phyloP scores from a whole-genome alignment of 2,113 vertebrate genomes.

The Otis tarda region DNA sequence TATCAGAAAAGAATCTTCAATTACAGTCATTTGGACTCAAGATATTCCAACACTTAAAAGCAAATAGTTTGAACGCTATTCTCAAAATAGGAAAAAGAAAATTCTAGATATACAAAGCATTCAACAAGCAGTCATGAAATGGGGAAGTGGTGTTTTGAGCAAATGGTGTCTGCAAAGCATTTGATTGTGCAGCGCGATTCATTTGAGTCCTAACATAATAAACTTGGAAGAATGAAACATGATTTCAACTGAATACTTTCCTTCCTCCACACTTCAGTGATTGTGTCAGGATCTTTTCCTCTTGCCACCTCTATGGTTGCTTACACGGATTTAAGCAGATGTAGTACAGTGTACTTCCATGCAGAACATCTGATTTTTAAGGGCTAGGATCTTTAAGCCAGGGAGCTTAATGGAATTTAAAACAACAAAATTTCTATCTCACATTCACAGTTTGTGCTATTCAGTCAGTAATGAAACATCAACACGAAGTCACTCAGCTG shows the following conservation, averaged over 20 bases:
- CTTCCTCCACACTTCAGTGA: not conserved
- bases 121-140: slow-evolving; percentile 3
- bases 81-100: not conserved
- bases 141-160: not conserved
- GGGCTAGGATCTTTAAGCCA: not conserved
- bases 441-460: not conserved
- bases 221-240: not conserved
- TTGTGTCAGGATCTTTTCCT: not conserved
- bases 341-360: not conserved
- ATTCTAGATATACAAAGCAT: not conserved
- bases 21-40: not conserved
- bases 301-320: not conserved
- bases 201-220: not conserved
- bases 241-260: not conserved
- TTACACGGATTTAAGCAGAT: not conserved
- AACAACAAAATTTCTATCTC: not conserved
- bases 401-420: not conserved
- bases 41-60: not conserved
- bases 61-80: not conserved
- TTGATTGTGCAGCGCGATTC: not conserved
- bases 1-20: not conserved
- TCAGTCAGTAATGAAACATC: not conserved
- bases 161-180: not conserved
- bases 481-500: not conserved
- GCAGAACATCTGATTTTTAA: not conserved